A percentile compares a stretch with the other conserved stretches of the same genome.
Evolutionary conservation across 1,140 invertebrate genomes (phyloP).

Genomic region (Drosophila ercepeae): DNA sequence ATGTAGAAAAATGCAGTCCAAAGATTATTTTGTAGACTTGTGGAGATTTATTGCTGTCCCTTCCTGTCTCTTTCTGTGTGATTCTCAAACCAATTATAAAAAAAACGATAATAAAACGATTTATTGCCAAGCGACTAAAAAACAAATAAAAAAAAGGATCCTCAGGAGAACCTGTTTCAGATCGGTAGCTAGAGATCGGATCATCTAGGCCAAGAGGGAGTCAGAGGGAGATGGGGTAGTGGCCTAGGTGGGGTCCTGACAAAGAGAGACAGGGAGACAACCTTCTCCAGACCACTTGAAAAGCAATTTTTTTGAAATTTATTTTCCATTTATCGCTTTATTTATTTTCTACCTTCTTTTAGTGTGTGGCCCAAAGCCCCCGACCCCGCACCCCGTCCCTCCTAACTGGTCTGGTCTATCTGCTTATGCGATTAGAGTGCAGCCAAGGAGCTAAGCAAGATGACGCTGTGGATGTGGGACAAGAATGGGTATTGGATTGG

Average conservation of each 20-base stretch:
- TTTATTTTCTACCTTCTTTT: constrained; percentile 71
- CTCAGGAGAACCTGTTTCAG: constrained; percentile 10
- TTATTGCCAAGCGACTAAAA: no score
- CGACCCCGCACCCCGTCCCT: background rate
- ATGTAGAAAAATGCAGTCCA: no score
- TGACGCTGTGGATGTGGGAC: constrained; percentile 29
- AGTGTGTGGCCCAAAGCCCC: constrained; percentile 48
- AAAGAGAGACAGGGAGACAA: constrained; percentile 11
- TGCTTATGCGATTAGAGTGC: constrained; percentile 74
- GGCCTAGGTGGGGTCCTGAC: constrained; percentile 7
- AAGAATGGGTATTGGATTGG: constrained; percentile 5
- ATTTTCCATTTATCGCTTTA: constrained; percentile 80
- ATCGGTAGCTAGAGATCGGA: constrained; percentile 20
- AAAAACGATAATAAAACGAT: no score
- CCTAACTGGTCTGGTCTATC: constrained; percentile 38
- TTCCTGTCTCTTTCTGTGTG: no score
- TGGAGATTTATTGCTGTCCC: no score
- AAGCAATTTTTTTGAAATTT: constrained; percentile 76
- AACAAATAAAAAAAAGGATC: constrained; percentile 1
- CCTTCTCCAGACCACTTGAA: constrained; percentile 65
- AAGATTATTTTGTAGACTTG: background rate
- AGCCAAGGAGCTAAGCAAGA: constrained; percentile 51
- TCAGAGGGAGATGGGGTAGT: background rate
- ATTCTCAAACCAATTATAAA: background rate
- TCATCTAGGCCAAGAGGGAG: background rate